Evolutionary conservation across 2,888 invertebrate species (phyloP), one percentile per base, ranked within the genome.

Genomic region (Beris morrisii): DNA sequence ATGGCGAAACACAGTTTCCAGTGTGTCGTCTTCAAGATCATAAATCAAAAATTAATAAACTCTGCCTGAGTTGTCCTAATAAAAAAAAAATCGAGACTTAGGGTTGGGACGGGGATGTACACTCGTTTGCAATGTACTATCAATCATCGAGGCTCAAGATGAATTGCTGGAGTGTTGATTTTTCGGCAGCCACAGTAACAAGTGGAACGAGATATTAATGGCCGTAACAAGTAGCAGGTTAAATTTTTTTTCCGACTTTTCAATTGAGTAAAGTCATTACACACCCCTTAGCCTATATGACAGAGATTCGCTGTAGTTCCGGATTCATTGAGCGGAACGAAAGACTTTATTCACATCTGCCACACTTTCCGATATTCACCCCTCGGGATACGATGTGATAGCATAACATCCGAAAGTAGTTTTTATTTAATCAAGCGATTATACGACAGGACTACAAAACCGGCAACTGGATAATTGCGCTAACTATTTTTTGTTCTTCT

Each of bases 151-250:
- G 7, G 38, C 28, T 61, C 50, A 61, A 61, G 50, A 50, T 52
- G 38, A 52, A 61, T 50, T 13, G 61, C 15, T 9, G 5, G 38
- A 38, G 61, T 61, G 61, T 61, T 61, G 61, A 61, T 61, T 32
- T 61, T 61, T 31, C 31, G 22, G 15, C 15, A 15, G 38, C 61
- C 61, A 11, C 61, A 61, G 61, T 61, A 61, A 61, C 61, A 68
- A 68, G 67, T 68, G 65, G 61, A 61, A 68, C 61, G 67, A 65
- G 59, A 68, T 65, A 59, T 68, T 68, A 68, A 68, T 68, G 67
- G 61, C 45, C 52, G 46, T 59, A 46, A 65, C 67, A 61, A 61
- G 65, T 43, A 68, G 50, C 58, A 54, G 56, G 43, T 50, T 56
- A 22, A 63, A 9, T 53, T 31, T 55, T 28, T n/a, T 44, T 50